These are phyloP conservation scores for Echeneis naucrates DNA, from an alignment of 2,797 vertebrate species.

Conservation along the genomic window DNA sequence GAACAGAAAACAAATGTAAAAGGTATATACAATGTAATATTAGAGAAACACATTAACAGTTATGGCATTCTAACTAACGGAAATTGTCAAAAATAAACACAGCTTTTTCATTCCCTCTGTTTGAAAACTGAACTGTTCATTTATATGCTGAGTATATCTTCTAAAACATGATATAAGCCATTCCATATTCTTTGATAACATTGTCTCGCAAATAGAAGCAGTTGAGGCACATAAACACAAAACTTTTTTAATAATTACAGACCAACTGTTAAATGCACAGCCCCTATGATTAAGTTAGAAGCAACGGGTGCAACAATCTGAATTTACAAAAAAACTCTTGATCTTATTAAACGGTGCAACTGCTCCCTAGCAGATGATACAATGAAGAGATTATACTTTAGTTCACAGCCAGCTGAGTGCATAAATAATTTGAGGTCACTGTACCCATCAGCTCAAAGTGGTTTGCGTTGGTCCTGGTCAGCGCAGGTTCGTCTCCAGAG, in stretches of 20 bases:
- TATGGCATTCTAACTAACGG: constrained; percentile 44
- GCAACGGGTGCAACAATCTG: constrained; percentile 59
- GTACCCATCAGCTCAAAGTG: constrained; percentile 44
- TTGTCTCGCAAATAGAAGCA: constrained; percentile 76
- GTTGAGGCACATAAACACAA: constrained; percentile 65
- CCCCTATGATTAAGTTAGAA: constrained; percentile 71
- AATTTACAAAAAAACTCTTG: constrained; percentile 70
- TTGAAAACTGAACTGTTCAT: constrained; percentile 52
- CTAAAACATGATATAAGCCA: constrained; percentile 48
- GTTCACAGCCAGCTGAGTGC: constrained; percentile 59
- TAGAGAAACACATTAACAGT: constrained; percentile 53
- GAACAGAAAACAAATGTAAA: constrained; percentile 62
- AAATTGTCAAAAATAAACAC: constrained; percentile 64
- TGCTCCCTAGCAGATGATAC: constrained; percentile 11
- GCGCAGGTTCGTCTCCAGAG: not conserved
- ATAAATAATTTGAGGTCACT: constrained; percentile 60
- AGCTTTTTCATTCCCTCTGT: constrained; percentile 46
- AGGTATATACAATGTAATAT: constrained; percentile 72
- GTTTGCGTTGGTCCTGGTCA: constrained; percentile 30
- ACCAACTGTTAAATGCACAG: constrained; percentile 54
- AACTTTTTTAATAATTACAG: constrained; percentile 61
- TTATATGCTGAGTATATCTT: constrained; percentile 32
- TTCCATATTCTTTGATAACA: constrained; percentile 53
- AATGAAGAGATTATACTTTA: constrained; percentile 30
- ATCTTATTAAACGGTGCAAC: constrained; percentile 46